phyloP scores from a whole-genome alignment of 2,797 vertebrate species.

The Adelosebastes latens region DNA sequence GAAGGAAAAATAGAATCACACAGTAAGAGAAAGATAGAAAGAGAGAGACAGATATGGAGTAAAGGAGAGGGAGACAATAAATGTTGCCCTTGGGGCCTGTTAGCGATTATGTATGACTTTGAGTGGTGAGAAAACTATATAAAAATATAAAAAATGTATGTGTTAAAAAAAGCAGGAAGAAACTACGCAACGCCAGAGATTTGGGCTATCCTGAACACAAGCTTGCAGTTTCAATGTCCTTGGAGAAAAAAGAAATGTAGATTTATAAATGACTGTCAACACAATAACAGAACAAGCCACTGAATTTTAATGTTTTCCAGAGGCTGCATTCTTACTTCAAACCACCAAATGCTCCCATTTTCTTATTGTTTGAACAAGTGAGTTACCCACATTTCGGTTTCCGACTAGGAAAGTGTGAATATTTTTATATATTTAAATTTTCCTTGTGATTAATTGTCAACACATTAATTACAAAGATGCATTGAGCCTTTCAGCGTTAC shows the following conservation, averaged over 20 bases:
- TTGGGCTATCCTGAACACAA: conserved; percentile 21
- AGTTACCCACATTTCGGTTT: not conserved
- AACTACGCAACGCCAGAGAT: conserved; percentile 3
- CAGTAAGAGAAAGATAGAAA: not conserved
- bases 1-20: conserved; percentile 14
- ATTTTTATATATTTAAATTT: conserved; percentile 12
- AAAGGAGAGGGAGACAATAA: conserved; percentile 38
- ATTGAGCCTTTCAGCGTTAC: conserved; percentile 8
- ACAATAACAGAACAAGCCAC: conserved; percentile 34
- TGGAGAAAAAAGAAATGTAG: conserved; percentile 42
- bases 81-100: conserved; percentile 30
- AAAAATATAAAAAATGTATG: conserved; percentile 4
- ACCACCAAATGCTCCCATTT: conserved; percentile 9
- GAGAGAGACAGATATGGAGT: conserved; percentile 4
- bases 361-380: not conserved
- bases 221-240: conserved; percentile 27
- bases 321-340: conserved; percentile 14
- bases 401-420: not conserved
- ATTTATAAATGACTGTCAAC: conserved; percentile 44
- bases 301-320: conserved; percentile 51
- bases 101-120: conserved; percentile 40
- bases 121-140: conserved; percentile 40
- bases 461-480: conserved; percentile 7
- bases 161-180: conserved; percentile 8
- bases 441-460: conserved; percentile 13